These are phyloP conservation scores for Lophius piscatorius DNA, from an alignment of 2,113 vertebrate genomes.

Conservation along the genomic window DNA sequence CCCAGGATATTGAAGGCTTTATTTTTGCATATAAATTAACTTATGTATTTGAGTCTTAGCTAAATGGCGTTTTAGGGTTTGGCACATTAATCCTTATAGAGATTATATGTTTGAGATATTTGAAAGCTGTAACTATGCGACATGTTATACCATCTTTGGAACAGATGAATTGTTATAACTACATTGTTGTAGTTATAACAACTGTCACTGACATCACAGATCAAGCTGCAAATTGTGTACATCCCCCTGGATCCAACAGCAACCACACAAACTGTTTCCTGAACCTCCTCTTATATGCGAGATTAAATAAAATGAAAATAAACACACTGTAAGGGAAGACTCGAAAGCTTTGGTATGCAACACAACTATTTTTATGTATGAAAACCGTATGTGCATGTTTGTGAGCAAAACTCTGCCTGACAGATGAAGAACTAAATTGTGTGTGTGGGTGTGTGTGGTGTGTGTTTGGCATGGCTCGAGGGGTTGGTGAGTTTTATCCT, in stretches of 20 bases:
- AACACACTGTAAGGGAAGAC: constrained; percentile 1
- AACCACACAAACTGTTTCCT: not conserved
- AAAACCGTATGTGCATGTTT: constrained; percentile 32
- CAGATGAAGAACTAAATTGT: constrained; percentile 44
- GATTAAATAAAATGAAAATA: constrained; percentile 4
- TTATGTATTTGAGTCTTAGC: not conserved
- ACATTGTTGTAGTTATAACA: not conserved
- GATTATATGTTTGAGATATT: not conserved
- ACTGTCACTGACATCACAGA: not conserved
- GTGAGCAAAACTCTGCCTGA: constrained; percentile 33
- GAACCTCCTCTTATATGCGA: not conserved
- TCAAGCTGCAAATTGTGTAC: constrained; percentile 8
- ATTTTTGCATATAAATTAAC: not conserved
- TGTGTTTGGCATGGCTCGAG: constrained; percentile 57
- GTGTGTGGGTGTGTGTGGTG: constrained; percentile 34
- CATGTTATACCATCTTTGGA: not conserved
- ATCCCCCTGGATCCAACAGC: not conserved
- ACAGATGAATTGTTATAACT: constrained; percentile 4
- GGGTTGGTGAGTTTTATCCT: constrained; percentile 78
- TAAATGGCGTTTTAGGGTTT: not conserved
- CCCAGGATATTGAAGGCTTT: no score
- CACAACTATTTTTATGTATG: constrained; percentile 24
- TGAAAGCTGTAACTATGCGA: not conserved
- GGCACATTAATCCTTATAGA: not conserved
- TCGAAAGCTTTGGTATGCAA: constrained; percentile 11